Evolutionary conservation across 2,888 invertebrate species (phyloP), one percentile per base, ranked within the genome.

Genomic region (Cotesia congregata): DNA sequence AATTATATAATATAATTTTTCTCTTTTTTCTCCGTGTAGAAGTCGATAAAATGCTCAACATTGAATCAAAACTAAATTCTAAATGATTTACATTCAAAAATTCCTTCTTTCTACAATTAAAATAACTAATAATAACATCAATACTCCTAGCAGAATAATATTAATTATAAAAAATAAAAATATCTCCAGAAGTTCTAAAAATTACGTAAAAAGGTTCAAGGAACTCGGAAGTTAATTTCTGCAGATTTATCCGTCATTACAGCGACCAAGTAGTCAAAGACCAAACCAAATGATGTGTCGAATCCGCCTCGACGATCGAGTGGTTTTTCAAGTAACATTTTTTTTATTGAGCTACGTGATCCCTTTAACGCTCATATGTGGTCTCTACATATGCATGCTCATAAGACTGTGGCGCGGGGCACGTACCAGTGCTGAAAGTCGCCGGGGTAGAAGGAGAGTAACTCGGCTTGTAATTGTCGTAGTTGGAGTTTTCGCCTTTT

Each of bases 401-500:
- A 93, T 94, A 84, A 92, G 96, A 83, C 91, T 98, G 83, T 96
- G 98, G 95, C 94, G 94, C 86, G 95, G 95, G n/a, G 94, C 95
- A 40, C 93, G 94, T 83, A 93, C 94, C 78, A 95, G 95, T 39
- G 95, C 94, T 3, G 96, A 97, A 88, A 94, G 94, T 84, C 93
- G 95, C 79, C 92, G 96, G 81, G 95, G 96, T 79, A 96, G 96
- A 90, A 94, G 95, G 90, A 92, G 97, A 82, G 98, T 97, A 59
- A 98, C 98, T 5, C 92, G 96, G 80, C 94, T 98, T 94, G 97
- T 98, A 20, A 93, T 97, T 78, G 94, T 97, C 73, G 96, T 97
- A 73, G 96, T 97, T 1, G 94, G 96, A 72, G 96, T 96, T 69
- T 98, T 98, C 90, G 97, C 97, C 20, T 92, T 97, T 64, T 97